Evolutionary conservation across 2,888 invertebrate genomes (phyloP), one percentile per base, ranked within the genome.

Genomic region (Thelaira solivaga): DNA sequence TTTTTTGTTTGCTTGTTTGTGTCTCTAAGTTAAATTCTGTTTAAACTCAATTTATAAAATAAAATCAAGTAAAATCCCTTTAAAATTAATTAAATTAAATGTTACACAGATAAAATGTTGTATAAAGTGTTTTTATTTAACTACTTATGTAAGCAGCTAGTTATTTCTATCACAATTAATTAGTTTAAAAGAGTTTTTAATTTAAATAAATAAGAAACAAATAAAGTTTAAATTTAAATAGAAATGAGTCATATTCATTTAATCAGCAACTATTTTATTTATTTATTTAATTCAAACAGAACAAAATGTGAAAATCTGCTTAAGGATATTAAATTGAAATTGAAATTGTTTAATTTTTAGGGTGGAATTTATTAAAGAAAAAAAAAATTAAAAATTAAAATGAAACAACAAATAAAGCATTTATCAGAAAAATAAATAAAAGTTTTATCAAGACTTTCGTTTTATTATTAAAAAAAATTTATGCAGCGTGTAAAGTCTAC

Each of bases 71-170:
- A 39, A 29, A 16, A 39, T 49, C n/a, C 7, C 16, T 59, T 49
- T 8, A 31, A 72, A 39, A 18, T 47, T 13, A 39, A 61, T 51
- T 71, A 49, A 41, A 62, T 45, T 62, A 53, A 55, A 72, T 47
- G 64, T 72, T 71, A 43, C 20, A 53, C 20, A 72, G 39, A 55
- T 13, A 51, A 13, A 43, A n/a, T 34, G 39, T 18, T 22, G 16
- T 22, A 34, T 53, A 31, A n/a, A 61, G 61, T 71, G 55, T 62
- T 65, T 71, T 65, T 53, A 47, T 65, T 72, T 64, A 57, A n/a
- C n/a, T n/a, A n/a, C n/a, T n/a, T n/a, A n/a, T n/a, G n/a, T n/a
- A n/a, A n/a, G n/a, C 41, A 41, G 41, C 51, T 51, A 69, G 39
- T 51, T 49, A 29, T 31, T 69, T 53, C 24, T 36, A 43, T 75